These are phyloP conservation scores for Hymenopus coronatus DNA, from an alignment of 2,888 invertebrate genomes.

Conservation along the genomic window DNA sequence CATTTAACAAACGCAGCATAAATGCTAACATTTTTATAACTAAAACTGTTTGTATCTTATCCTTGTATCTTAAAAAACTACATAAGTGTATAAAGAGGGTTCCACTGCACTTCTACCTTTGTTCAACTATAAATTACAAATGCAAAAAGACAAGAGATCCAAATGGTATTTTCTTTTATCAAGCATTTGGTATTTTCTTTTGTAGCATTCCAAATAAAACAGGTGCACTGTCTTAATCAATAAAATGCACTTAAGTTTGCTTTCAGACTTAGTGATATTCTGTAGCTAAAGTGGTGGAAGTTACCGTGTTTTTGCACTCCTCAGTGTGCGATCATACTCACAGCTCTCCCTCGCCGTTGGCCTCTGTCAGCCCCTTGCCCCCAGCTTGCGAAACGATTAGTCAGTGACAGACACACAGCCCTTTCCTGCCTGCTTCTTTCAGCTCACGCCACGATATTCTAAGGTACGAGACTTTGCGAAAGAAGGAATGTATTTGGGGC, in stretches of 20 bases:
- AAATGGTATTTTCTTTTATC: neutral
- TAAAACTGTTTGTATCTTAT: too few relatives aligned
- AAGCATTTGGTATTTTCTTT: neutral
- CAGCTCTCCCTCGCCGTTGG: constrained; percentile 4
- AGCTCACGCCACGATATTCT: constrained; percentile 9
- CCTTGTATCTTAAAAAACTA: neutral
- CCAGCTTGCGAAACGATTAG: constrained; percentile 1
- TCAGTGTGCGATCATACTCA: neutral
- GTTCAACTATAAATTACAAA: neutral
- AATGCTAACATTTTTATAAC: too few relatives aligned
- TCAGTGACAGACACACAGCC: constrained; percentile 7
- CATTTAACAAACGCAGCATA: too few relatives aligned
- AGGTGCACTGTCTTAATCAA: neutral
- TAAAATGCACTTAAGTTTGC: neutral
- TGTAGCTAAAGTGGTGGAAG: neutral
- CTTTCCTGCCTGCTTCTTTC: neutral
- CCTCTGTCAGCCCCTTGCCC: constrained; percentile 3
- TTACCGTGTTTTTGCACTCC: neutral
- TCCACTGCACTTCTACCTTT: neutral
- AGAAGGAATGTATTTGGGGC: constrained; percentile 23
- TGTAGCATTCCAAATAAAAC: neutral
- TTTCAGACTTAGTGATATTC: neutral
- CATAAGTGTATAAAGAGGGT: neutral
- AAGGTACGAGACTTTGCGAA: constrained; percentile 21
- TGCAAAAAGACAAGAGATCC: neutral